Conservation (phyloP, 2,113 vertebrate species). For the Grammomys surdaster region DNA sequence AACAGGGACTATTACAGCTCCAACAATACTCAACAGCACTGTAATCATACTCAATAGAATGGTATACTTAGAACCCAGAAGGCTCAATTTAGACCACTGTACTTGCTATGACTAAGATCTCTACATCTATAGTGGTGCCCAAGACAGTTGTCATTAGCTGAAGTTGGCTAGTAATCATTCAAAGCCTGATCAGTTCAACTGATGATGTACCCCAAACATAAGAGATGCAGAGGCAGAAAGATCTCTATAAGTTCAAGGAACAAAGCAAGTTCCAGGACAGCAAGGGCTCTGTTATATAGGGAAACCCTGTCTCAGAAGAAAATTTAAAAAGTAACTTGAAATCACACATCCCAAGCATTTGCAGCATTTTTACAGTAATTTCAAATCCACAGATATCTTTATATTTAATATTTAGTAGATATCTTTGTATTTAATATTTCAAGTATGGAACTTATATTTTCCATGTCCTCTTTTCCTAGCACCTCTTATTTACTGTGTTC, state of each 20-base stretch:
- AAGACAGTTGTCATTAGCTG: not conserved
- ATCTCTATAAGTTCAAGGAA: not conserved
- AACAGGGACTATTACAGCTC: not conserved
- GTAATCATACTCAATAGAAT: not conserved
- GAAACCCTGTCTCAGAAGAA: not conserved
- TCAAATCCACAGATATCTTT: not conserved
- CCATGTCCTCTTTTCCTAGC: not conserved
- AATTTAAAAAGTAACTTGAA: not conserved
- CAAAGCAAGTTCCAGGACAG: not conserved
- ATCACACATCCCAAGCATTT: not conserved
- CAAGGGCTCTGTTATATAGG: not conserved
- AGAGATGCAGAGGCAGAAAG: not conserved
- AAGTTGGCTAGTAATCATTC: not conserved
- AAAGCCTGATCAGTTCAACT: not conserved
- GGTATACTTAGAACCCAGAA: not conserved
- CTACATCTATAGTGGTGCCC: not conserved
- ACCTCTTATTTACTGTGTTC: constrained; percentile 39
- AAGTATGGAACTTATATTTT: not conserved
- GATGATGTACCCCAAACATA: not conserved
- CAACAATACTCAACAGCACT: not conserved
- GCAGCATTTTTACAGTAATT: constrained; percentile 6
- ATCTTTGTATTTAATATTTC: not conserved
- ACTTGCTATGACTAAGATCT: constrained; percentile 12
- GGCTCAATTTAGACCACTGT: not conserved
- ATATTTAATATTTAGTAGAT: not conserved